Base-by-base conservation (phyloP, 1,140 invertebrate genomes). In the Orussus abietinus region DNA sequence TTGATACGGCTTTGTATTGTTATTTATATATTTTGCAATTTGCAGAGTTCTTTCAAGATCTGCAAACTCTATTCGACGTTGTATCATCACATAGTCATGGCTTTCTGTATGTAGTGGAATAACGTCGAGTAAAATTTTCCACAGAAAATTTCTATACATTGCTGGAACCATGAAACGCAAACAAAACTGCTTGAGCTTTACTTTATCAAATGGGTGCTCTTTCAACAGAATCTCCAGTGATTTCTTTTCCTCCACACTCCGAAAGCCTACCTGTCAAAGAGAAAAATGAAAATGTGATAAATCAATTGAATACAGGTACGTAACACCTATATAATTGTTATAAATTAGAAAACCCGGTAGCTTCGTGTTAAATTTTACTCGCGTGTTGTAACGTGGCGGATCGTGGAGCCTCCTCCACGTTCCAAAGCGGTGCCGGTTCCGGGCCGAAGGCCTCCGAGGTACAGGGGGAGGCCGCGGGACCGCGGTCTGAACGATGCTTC, bases 241-340 rank as follows among this genome's bases (percentile, higher is more conserved):
- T 69, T 89, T 91, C 66, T 92, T 93, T 64, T 95, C 91, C 69
- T 94, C 91, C 0, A 94, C 89, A 51, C 86, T 88, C 37, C 84
- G 80, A 74, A 88, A 92, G 36, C 90, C 91, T 29, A 92, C 88
- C 77, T 81, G 15, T 46, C 15, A 20, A 22, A 35, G 19, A 5
- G 7, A 21, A 22, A 35, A n/a, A 28, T n/a, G 6, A 7, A 7
- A 25, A 25, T 25, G 6, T 7, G 22, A 25, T 7, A 25, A 6
- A 25, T n/a, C 6, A n/a, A 7, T 25, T n/a, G 6, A 6, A 25
- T 25, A n/a, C 22, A 25, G 22, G 22, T 25, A 25, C n/a, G 38
- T 37, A 38, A 21, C 11, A 38, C 33, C 37, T 26, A 32, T 35
- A 38, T 36, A n/a, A 30, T 1, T 31, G 13, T 29, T 15, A 18